A percentile compares a stretch with the other conserved stretches of the same genome.
Conservation (phyloP, 2,888 invertebrate species). For the Arctia plantaginis region DNA sequence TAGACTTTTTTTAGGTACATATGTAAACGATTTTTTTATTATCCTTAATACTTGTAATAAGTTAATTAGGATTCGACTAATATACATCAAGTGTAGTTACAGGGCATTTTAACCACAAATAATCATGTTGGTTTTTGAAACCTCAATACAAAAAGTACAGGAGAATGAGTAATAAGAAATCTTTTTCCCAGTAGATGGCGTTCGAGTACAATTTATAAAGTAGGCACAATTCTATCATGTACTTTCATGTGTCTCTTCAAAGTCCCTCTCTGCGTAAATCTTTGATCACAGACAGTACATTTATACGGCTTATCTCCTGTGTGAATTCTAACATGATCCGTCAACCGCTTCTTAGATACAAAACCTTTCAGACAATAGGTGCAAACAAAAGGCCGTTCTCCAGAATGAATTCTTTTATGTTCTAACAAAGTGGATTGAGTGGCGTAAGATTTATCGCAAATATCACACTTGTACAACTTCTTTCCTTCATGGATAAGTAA, state of each 20-base stretch:
- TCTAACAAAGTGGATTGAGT: constrained; percentile 68
- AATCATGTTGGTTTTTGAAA: neutral
- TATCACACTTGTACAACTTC: constrained; percentile 74
- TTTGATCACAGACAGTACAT: constrained; percentile 73
- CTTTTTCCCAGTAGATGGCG: neutral
- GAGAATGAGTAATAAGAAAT: neutral
- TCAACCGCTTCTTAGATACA: constrained; percentile 71
- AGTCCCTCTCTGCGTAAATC: constrained; percentile 79
- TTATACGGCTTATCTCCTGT: constrained; percentile 80
- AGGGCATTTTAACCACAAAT: neutral
- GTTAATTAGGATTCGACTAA: too few species aligned
- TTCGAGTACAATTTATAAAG: constrained; percentile 12
- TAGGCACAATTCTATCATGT: constrained; percentile 61
- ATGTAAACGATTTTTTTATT: too few species aligned
- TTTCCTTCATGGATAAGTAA: constrained; percentile 76
- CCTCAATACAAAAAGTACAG: neutral
- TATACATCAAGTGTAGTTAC: too few species aligned
- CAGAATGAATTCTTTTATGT: constrained; percentile 80
- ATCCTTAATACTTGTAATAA: too few species aligned
- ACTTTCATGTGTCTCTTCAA: constrained; percentile 80
- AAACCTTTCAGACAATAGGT: constrained; percentile 74
- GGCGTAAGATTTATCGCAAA: constrained; percentile 74
- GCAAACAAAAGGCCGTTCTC: constrained; percentile 75
- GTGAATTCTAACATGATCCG: constrained; percentile 77
- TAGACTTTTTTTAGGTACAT: too few species aligned